Conservation (phyloP, 2,797 vertebrate genomes). For the Halcyon chelicuti region DNA sequence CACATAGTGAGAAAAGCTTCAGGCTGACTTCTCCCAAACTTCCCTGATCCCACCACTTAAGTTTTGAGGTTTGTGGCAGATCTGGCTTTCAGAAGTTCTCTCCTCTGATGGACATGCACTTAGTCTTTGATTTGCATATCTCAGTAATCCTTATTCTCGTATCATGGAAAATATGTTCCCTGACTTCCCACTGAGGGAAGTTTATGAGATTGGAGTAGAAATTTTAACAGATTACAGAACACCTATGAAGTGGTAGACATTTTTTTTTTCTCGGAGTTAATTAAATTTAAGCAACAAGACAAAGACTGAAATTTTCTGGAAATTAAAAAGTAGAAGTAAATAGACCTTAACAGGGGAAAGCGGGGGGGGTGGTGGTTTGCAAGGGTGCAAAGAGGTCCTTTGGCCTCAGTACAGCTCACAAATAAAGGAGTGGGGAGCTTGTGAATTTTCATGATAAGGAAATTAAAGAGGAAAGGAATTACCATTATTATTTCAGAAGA, state of each 20-base stretch:
- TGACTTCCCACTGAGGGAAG: background rate
- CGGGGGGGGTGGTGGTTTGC: too few species aligned
- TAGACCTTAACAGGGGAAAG: background rate
- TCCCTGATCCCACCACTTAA: background rate
- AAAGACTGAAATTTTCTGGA: background rate
- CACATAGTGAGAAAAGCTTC: background rate
- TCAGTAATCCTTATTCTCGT: background rate
- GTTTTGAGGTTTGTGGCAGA: background rate
- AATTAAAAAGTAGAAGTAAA: background rate
- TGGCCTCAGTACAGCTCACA: background rate
- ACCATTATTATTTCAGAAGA: background rate
- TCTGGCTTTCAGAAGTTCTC: background rate
- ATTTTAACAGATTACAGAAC: background rate
- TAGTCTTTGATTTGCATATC: background rate
- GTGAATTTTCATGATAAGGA: background rate
- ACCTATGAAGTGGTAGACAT: background rate
- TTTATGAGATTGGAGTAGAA: background rate
- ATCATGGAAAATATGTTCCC: background rate
- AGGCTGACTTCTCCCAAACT: background rate
- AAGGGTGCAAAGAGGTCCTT: background rate
- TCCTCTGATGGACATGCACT: background rate
- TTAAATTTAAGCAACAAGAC: background rate
- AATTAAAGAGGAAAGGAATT: background rate
- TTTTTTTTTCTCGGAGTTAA: background rate
- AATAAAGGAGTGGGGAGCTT: background rate